A percentile compares a stretch with the other conserved stretches of the same genome.
phyloP scores from a whole-genome alignment of 2,113 vertebrate species.

The Nymphicus hollandicus region DNA sequence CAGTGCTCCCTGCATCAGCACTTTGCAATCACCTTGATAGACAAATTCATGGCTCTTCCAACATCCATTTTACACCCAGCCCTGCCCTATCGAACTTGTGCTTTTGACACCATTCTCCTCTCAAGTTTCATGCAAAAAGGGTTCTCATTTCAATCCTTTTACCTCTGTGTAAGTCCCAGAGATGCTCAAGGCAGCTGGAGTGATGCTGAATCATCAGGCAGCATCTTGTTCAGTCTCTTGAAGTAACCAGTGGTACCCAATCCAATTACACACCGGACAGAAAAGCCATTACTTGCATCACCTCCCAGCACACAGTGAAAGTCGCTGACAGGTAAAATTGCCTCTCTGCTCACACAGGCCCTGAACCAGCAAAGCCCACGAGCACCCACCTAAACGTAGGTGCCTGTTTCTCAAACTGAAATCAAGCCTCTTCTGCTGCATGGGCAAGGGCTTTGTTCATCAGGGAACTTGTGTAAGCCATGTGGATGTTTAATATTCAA shows the following conservation, averaged over 20 bases:
- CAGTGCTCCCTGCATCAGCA: background rate
- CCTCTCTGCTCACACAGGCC: background rate
- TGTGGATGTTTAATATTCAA: constrained; percentile 17
- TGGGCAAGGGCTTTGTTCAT: background rate
- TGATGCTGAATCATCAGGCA: background rate
- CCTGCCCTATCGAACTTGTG: background rate
- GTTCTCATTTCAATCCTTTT: background rate
- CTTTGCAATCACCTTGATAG: background rate
- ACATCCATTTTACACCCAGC: background rate
- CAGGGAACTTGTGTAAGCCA: background rate
- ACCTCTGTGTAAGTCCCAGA: background rate
- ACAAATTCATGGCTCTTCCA: background rate
- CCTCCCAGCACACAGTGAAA: background rate
- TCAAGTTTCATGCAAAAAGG: background rate
- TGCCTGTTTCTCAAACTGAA: background rate
- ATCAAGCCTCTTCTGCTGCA: background rate
- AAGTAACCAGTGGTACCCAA: background rate
- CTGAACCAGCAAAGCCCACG: background rate
- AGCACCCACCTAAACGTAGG: background rate
- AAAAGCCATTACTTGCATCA: background rate
- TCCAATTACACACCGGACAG: background rate
- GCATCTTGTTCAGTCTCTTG: background rate
- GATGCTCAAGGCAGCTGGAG: background rate
- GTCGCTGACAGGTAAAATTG: background rate
- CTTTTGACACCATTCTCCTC: background rate